Evolutionary conservation across 2,888 invertebrate species (phyloP), one percentile per base, ranked within the genome.

Genomic region (Petrolisthes manimaculis): DNA sequence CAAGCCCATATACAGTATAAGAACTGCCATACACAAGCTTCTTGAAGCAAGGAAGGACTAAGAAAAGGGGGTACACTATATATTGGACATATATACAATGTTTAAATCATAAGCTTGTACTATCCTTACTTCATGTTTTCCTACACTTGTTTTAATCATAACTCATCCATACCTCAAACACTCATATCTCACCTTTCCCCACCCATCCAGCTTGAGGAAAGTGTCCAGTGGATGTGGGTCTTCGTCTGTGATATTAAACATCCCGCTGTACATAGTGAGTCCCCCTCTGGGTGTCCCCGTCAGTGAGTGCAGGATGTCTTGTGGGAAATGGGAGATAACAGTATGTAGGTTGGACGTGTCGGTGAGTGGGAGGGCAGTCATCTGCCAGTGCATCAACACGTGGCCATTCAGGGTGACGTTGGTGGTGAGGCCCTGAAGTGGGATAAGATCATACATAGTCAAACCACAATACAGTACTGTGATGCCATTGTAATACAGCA

Each of bases 131-230:
- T 37, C 37, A 37, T 37, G 37, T 37, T 37, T 37, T 37, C 37
- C 37, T 37, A 37, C 37, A 37, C 37, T 37, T 37, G 37, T 37
- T 37, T 37, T 37, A 37, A 37, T 2, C 37, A 37, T 37, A 37
- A 37, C 37, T 37, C 37, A 37, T 37, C 37, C 37, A 37, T 37
- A 37, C 37, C 37, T 37, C 51, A 12, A 1, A 37, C 55, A 21
- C 12, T 37, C 5, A 6, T 51, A 24, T 37, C 78, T 79, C 51
- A 90, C 90, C 78, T 97, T 97, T 84, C 95, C 95, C 98, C 98
- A 98, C n/a, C 95, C 95, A 83, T 94, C 94, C 91, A 96, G 95
- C 92, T 96, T 95, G 8, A 97, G 92, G 92, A 95, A 97, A 0
- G 97, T 97, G 81, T 91, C 90, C 61, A 82, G 71, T 37, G 86